Evolutionary conservation across 2,888 invertebrate species (phyloP), one percentile per base, ranked within the genome.

Genomic region (Dilophus febrilis): DNA sequence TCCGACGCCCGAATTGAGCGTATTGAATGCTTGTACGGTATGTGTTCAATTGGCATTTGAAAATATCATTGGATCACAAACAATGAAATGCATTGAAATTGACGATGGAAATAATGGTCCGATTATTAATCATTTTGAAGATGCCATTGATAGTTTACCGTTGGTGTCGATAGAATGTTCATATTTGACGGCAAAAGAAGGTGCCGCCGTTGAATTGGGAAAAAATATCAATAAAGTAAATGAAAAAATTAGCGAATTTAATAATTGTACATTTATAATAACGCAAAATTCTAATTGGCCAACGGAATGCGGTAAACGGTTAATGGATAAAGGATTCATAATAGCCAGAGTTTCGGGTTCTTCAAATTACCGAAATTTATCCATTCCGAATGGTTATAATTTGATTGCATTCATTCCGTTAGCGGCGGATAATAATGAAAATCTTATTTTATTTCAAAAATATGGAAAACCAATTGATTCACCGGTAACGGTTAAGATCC

Each of bases 31-130:
- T 1, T 58, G 75, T 1, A 64, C 78, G 17, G 59, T 70, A 1
- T 65, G 73, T 51, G 63, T 81, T 6, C 87, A 87, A 56, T 53
- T 84, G 1, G 70, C 76, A 1, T 54, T 81, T 1, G 88, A 88
- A 57, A 87, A 86, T 53, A 55, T 68, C 2, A 55, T 68, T 2
- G 67, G 70, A 40, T 65, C 64, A 0, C 59, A 68, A 46, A 77
- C 76, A 64, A 66, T 79, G 1, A 77, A 71, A 54, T 59, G 61
- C 30, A 62, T 74, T 18, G 71, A 77, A 56, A 66, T 69, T 35
- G 69, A 70, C 45, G 64, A 65, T 69, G 58, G 54, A 5, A 64
- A 66, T 38, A 61, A 56, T 7, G 59, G 65, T 33, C 66, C 72
- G 1, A 47, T 77, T 0, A 61, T 76, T 1, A 68, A 69, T 3